phyloP scores from a whole-genome alignment of 2,888 invertebrate species.

The Flabesymbios commensalis region DNA sequence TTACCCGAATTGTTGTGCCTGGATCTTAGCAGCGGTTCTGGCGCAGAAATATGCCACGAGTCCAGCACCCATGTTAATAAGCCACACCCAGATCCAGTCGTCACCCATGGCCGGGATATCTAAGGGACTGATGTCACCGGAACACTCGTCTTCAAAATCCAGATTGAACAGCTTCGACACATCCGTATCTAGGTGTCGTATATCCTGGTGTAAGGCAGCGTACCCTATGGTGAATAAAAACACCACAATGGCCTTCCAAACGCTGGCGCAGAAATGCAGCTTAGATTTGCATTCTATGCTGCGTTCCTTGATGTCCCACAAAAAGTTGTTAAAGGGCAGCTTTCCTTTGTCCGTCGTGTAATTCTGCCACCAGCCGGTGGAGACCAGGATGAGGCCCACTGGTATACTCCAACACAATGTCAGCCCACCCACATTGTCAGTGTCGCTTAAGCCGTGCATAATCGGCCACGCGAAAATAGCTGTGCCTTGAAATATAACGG shows the following conservation, averaged over 20 bases:
- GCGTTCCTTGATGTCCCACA: conserved; percentile 61
- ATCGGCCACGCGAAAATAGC: conserved; percentile 32
- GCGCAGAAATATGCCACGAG: conserved; percentile 22
- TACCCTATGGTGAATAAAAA: too few relatives aligned
- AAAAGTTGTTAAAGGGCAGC: background rate
- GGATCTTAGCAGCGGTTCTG: conserved; percentile 19
- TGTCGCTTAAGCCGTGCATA: too few relatives aligned
- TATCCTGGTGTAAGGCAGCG: too few relatives aligned
- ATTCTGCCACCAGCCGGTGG: conserved; percentile 85
- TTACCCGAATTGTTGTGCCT: conserved; percentile 24
- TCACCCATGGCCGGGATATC: conserved; percentile 5
- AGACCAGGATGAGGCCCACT: conserved; percentile 71
- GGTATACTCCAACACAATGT: too few relatives aligned
- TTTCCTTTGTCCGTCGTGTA: conserved; percentile 65
- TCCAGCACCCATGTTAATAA: conserved; percentile 7
- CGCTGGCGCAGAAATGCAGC: conserved; percentile 27
- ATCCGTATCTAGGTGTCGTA: too few relatives aligned
- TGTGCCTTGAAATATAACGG: conserved; percentile 42
- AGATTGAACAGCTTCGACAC: too few relatives aligned
- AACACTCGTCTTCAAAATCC: too few relatives aligned
- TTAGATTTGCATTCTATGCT: conserved; percentile 49
- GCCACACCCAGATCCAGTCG: conserved; percentile 23
- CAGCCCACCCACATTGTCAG: too few relatives aligned
- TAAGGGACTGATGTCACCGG: background rate
- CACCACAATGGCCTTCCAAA: conserved; percentile 47